Base-by-base conservation (phyloP, 2,113 vertebrate species). In the Poeciliopsis occidentalis region DNA sequence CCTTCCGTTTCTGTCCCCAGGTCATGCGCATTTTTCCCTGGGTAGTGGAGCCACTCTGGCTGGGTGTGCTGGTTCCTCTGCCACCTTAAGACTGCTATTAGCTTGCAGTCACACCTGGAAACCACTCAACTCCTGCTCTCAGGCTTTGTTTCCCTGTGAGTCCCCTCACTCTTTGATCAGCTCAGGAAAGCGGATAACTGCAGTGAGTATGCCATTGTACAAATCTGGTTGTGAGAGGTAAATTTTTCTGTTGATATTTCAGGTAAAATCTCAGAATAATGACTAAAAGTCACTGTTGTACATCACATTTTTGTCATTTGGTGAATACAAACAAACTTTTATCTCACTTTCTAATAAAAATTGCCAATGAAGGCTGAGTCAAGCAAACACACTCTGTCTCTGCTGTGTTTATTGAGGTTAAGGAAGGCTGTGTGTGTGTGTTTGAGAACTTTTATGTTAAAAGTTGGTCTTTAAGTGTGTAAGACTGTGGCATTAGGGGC, bases 401-500 rank as follows among this genome's bases (percentile, higher is more conserved):
- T 63, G 68, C 84, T 71, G 75, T 78, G 88, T 93, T 89, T 92
- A 92, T 89, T 87, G 87, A 81, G 75, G 80, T 74, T 87, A 80
- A 87, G 84, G 51, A 71, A 85, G 51, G 68, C 73, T 68, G 72
- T 57, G 69, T 39, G 39, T 73, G 87, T 73, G 87, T 22, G 51
- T 57, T n/a, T 57, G 51, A 57, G 67, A 68, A 78, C 93, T 94
- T 93, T 94, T 86, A 93, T 90, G 91, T 92, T 91, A 88, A 90
- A 91, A 93, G 90, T 71, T 64, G 79, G 74, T 92, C 86, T 91
- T 92, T 89, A 92, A 92, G 85, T 83, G 3, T 80, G 85, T 82
- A 89, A 92, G 88, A 87, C 91, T 89, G 85, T 85, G 90, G 90
- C 91, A 91, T 92, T 90, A 90, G 83, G 83, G 84, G 85, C 86